phyloP scores from a whole-genome alignment of 2,888 invertebrate species.

The Nebria salina region DNA sequence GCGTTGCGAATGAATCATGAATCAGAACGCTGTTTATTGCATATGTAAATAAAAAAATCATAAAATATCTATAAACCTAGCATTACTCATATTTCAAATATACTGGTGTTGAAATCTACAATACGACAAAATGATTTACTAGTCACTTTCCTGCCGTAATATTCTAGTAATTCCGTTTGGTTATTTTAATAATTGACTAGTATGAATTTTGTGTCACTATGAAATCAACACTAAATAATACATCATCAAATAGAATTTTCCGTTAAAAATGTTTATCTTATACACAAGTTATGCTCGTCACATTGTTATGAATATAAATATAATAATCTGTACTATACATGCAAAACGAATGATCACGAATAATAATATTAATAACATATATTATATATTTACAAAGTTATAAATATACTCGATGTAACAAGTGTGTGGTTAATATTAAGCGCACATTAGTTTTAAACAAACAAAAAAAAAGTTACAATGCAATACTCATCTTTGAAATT shows the following conservation, averaged over 20 bases:
- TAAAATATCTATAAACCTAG: no score
- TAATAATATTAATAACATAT: slow-evolving; percentile 14
- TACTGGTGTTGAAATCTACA: no score
- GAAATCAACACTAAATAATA: not conserved
- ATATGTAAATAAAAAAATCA: no score
- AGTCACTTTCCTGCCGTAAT: no score
- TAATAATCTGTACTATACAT: slow-evolving; percentile 35
- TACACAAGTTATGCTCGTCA: slow-evolving; percentile 42
- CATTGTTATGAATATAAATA: slow-evolving; percentile 32
- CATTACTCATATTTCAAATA: no score
- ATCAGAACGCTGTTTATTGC: no score
- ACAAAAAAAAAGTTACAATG: slow-evolving; percentile 33
- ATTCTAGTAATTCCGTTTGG: no score
- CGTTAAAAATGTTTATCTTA: slow-evolving; percentile 39
- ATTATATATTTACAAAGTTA: slow-evolving; percentile 43
- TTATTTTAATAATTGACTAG: no score
- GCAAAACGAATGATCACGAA: slow-evolving; percentile 40
- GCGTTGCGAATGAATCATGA: no score
- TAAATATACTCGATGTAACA: slow-evolving; percentile 41
- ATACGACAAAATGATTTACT: no score
- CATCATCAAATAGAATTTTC: slow-evolving; percentile 9
- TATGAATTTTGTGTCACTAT: not conserved
- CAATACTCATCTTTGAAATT: slow-evolving; percentile 43
- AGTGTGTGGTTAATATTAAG: slow-evolving; percentile 41
- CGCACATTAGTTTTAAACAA: slow-evolving; percentile 35